phyloP scores from a whole-genome alignment of 1,140 invertebrate genomes.

The Limonius californicus region DNA sequence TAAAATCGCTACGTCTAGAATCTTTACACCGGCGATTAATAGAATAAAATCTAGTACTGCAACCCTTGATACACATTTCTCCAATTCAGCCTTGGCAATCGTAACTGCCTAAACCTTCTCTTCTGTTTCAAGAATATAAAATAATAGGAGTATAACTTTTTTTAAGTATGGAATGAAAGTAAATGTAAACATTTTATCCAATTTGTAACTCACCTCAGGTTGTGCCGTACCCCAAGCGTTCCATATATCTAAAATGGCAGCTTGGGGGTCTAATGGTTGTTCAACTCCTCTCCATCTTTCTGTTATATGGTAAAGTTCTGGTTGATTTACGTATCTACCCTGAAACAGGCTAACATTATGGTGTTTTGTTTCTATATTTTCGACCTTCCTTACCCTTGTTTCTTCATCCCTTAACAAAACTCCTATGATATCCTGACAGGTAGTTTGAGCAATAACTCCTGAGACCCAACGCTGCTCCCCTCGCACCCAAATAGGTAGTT shows the following conservation, averaged over 20 bases:
- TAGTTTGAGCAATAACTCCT: conserved; percentile 69
- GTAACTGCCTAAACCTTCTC: no score
- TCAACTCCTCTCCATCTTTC: conserved; percentile 66
- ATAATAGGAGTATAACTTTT: no score
- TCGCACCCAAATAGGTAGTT: conserved; percentile 73
- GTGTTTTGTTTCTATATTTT: background rate
- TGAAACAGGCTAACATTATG: conserved; percentile 30
- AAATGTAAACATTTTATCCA: no score
- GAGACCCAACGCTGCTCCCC: conserved; percentile 76
- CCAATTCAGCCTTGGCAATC: no score
- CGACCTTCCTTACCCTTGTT: conserved; percentile 36
- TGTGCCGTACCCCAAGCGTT: conserved; percentile 71
- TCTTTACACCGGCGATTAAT: no score
- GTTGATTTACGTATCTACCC: conserved; percentile 39
- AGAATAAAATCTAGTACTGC: no score
- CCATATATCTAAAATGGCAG: conserved; percentile 70
- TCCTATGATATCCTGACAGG: conserved; percentile 71
- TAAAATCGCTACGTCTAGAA: no score
- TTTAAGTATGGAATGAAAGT: no score
- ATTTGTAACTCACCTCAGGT: conserved; percentile 57
- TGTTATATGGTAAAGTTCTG: conserved; percentile 57
- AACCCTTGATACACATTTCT: no score
- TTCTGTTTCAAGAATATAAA: no score
- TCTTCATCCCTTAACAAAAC: conserved; percentile 56
- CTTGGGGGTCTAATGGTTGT: conserved; percentile 62